phyloP scores from a whole-genome alignment of 64 coral and sea anemone genomes.

The Orbicella faveolata region DNA sequence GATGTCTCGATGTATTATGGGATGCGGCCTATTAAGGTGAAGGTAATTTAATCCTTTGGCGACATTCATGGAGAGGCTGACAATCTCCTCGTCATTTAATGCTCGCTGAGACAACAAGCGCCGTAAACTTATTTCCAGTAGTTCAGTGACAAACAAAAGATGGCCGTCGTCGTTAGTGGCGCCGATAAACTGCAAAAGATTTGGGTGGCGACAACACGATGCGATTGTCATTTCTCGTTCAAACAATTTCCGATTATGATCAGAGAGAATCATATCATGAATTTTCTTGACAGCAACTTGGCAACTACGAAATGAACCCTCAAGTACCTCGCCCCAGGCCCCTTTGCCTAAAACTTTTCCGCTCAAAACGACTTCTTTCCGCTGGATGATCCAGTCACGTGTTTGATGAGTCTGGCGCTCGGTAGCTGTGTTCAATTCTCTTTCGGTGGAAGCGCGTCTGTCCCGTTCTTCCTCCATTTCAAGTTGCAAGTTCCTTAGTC shows the following conservation, averaged over 20 bases:
- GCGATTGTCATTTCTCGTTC: slow-evolving; percentile 92
- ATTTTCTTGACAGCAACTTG: slow-evolving; percentile 52
- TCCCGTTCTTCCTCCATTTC: neutral
- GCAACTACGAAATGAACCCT: slow-evolving; percentile 34
- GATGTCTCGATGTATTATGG: slow-evolving; percentile 92
- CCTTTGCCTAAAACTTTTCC: slow-evolving; percentile 27
- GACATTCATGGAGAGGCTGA: slow-evolving; percentile 53
- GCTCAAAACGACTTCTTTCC: neutral
- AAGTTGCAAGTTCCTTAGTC: neutral
- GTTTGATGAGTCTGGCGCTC: neutral
- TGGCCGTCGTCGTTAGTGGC: slow-evolving; percentile 65
- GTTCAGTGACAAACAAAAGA: slow-evolving; percentile 74
- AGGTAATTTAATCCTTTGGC: slow-evolving; percentile 78
- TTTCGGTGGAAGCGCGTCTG: neutral
- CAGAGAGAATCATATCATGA: slow-evolving; percentile 31
- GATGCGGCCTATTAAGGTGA: slow-evolving; percentile 83
- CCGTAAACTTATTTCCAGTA: slow-evolving; percentile 67
- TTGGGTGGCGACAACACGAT: slow-evolving; percentile 74
- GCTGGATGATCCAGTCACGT: slow-evolving; percentile 12
- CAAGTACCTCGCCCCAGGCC: slow-evolving; percentile 1
- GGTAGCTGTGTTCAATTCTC: neutral
- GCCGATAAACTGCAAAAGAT: slow-evolving; percentile 86
- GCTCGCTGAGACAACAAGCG: slow-evolving; percentile 60
- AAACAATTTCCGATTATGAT: slow-evolving; percentile 65
- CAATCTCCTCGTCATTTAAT: slow-evolving; percentile 67